phyloP scores from a whole-genome alignment of 2,888 invertebrate genomes.

The Junonia oenone region DNA sequence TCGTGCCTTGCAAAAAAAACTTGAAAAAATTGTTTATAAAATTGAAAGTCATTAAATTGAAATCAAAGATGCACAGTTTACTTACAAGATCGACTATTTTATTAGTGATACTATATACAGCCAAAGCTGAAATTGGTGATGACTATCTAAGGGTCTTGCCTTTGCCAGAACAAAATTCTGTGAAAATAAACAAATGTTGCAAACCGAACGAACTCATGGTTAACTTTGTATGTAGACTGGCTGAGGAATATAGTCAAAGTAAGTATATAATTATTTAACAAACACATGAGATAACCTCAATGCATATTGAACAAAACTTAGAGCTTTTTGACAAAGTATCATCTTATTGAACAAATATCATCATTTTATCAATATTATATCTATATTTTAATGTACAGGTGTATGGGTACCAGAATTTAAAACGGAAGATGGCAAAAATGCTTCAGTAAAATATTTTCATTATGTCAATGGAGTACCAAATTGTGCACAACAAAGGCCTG shows the following conservation, averaged over 20 bases:
- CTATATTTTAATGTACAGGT: slow-evolving; percentile 38
- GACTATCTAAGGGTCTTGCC: slow-evolving; percentile 71
- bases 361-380: neutral
- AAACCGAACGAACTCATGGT: slow-evolving; percentile 84
- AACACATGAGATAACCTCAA: neutral
- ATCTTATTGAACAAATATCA: too few relatives aligned
- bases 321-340: neutral
- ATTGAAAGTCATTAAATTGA: slow-evolving; percentile 2
- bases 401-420: slow-evolving; percentile 83
- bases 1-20: neutral
- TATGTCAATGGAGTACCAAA: slow-evolving; percentile 83
- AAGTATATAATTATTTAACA: slow-evolving; percentile 39
- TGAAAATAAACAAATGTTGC: slow-evolving; percentile 89
- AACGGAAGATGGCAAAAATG: slow-evolving; percentile 79
- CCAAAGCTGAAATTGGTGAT: slow-evolving; percentile 39
- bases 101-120: slow-evolving; percentile 1
- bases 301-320: neutral
- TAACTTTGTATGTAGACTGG: slow-evolving; percentile 82
- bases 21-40: neutral
- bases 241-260: slow-evolving; percentile 81
- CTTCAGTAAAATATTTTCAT: slow-evolving; percentile 76
- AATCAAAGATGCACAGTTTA: slow-evolving; percentile 13
- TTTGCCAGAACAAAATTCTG: slow-evolving; percentile 61
- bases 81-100: slow-evolving; percentile 10
- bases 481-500: slow-evolving; percentile 85